Conservation (phyloP, 2,797 vertebrate genomes). For the Leptoclinus maculatus region DNA sequence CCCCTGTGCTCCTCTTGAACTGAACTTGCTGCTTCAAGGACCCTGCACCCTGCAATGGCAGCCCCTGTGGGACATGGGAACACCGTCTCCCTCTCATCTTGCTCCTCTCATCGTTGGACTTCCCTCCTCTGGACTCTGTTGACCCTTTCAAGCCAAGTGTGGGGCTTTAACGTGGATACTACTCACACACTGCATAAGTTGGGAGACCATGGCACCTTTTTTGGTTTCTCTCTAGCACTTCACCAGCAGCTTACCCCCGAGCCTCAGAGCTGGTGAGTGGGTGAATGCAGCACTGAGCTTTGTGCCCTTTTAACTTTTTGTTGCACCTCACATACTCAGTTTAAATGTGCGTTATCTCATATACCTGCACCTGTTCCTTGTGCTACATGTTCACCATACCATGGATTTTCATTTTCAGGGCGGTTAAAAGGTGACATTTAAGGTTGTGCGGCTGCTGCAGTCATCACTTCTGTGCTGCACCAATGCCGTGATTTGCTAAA, state of each 20-base stretch:
- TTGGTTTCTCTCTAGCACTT: conserved; percentile 93
- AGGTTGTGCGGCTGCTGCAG: neutral
- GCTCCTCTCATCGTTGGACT: conserved; percentile 52
- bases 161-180: conserved; percentile 92
- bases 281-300: conserved; percentile 38
- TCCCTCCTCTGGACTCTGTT: conserved; percentile 72
- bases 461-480: conserved; percentile 45
- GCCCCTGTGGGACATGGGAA: conserved; percentile 55
- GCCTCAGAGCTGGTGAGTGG: conserved; percentile 91
- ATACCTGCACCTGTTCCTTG: conserved; percentile 20
- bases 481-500: conserved; percentile 41
- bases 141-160: conserved; percentile 45
- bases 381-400: neutral
- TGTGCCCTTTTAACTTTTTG: conserved; percentile 21
- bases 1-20: conserved; percentile 36
- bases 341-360: neutral
- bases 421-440: neutral
- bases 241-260: conserved; percentile 90
- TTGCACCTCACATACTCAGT: neutral
- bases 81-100: conserved; percentile 48
- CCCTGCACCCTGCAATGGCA: conserved; percentile 74
- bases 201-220: conserved; percentile 89
- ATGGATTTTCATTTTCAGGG: neutral
- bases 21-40: conserved; percentile 62
- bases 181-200: conserved; percentile 88